A percentile compares a stretch with the other conserved stretches of the same genome.
Evolutionary conservation across 1,140 invertebrate genomes (phyloP).

Genomic region (Drosophila asahinai): DNA sequence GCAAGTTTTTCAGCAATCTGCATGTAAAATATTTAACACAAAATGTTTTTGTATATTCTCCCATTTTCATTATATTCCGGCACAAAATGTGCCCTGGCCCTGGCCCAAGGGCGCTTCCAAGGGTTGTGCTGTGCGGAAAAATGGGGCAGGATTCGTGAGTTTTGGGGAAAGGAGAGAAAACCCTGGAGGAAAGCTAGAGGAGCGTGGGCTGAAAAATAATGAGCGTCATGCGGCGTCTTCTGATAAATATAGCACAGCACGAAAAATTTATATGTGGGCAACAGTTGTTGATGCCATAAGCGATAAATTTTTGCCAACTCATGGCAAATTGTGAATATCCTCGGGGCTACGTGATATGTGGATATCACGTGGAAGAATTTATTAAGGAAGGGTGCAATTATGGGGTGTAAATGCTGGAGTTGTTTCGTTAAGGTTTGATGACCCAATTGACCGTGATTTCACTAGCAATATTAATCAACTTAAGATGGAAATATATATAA

Average conservation of each 20-base stretch:
- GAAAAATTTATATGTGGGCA: slow-evolving; percentile 48
- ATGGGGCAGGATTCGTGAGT: slow-evolving; percentile 24
- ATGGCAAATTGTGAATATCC: slow-evolving; percentile 42
- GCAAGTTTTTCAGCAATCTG: slow-evolving; percentile 43
- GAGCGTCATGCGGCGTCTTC: slow-evolving; percentile 61
- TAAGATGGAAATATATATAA: too few species aligned
- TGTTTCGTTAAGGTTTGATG: background rate
- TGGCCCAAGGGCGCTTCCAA: slow-evolving; percentile 14
- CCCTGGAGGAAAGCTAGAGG: slow-evolving; percentile 9
- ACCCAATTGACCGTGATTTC: background rate
- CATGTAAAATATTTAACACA: slow-evolving; percentile 75
- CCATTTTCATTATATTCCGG: slow-evolving; percentile 60
- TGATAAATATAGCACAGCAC: slow-evolving; percentile 51
- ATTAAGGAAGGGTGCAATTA: slow-evolving; percentile 25
- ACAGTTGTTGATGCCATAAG: slow-evolving; percentile 60
- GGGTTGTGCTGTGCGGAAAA: slow-evolving; percentile 28
- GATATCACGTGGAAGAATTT: slow-evolving; percentile 17
- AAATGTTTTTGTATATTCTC: slow-evolving; percentile 57
- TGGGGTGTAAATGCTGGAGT: background rate
- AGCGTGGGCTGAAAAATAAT: slow-evolving; percentile 56
- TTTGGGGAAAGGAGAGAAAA: background rate
- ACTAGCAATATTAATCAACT: too few species aligned
- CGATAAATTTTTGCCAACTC: slow-evolving; percentile 55
- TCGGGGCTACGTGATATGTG: slow-evolving; percentile 12
- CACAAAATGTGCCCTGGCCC: slow-evolving; percentile 34